phyloP scores from a whole-genome alignment of 1,140 invertebrate genomes.

The Mycetomoellerius zeteki region DNA sequence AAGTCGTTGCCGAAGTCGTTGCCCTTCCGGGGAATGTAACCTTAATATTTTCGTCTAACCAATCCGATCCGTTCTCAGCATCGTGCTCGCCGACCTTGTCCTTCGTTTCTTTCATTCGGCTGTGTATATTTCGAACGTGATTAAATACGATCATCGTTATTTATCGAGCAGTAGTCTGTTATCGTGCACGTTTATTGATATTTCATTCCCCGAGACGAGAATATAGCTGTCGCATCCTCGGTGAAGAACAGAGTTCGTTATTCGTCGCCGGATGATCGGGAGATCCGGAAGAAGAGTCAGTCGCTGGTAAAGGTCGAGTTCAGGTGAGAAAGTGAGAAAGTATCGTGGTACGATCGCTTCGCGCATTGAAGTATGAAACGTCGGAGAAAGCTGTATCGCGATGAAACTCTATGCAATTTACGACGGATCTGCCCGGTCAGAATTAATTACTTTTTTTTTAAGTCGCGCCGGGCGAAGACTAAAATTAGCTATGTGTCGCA shows the following conservation, averaged over 20 bases:
- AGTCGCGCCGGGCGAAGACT: too few relatives aligned
- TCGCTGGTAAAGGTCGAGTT: slow-evolving; percentile 16
- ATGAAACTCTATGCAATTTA: not conserved
- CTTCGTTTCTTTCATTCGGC: not conserved
- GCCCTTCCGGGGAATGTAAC: not conserved
- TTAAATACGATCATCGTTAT: not conserved
- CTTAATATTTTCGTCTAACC: not conserved
- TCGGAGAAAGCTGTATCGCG: slow-evolving; percentile 32
- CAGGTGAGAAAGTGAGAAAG: slow-evolving; percentile 80
- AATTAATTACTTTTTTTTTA: slow-evolving; percentile 12
- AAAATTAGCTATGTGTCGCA: not conserved
- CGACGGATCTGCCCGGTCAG: not conserved
- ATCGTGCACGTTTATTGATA: not conserved
- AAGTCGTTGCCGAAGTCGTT: not conserved
- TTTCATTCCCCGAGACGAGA: not conserved
- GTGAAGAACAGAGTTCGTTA: not conserved
- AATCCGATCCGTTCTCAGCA: not conserved
- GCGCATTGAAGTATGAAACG: slow-evolving; percentile 29
- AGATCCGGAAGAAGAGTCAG: not conserved
- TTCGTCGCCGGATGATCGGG: not conserved
- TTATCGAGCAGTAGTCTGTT: not conserved
- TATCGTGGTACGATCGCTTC: slow-evolving; percentile 9
- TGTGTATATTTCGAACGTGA: not conserved
- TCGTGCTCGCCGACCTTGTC: not conserved
- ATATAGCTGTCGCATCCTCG: too few relatives aligned